Evolutionary conservation across 2,113 vertebrate genomes (phyloP).

Genomic region (Cinclus mexicanus): DNA sequence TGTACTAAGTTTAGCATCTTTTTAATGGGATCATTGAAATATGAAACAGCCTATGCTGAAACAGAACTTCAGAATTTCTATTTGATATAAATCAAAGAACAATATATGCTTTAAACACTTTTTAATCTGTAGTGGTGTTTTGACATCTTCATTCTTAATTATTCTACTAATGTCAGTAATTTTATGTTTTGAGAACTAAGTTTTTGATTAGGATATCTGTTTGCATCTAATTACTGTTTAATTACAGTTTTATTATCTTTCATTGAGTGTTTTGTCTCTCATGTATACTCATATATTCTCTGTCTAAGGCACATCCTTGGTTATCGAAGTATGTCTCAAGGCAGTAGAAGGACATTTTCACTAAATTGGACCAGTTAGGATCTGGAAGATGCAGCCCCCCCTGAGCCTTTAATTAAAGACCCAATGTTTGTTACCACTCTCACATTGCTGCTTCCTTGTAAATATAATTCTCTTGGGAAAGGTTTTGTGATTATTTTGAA

Average conservation of each 20-base stretch:
- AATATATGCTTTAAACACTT: not conserved
- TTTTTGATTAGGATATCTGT: not conserved
- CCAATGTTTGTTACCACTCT: not conserved
- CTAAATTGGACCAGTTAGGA: not conserved
- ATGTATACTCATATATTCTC: not conserved
- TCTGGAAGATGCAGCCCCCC: not conserved
- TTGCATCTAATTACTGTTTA: not conserved
- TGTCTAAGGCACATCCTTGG: not conserved
- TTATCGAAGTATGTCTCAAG: not conserved
- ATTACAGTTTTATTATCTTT: not conserved
- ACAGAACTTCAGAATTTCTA: not conserved
- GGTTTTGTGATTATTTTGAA: not conserved
- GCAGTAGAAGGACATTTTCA: not conserved
- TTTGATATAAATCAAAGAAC: not conserved
- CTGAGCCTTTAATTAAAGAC: not conserved
- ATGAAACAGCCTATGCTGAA: not conserved
- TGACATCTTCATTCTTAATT: not conserved
- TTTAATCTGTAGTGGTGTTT: not conserved
- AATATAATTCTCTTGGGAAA: not conserved
- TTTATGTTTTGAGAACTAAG: not conserved
- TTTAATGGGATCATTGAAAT: not conserved
- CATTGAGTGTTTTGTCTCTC: not conserved
- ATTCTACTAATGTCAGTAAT: not conserved
- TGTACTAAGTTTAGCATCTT: not conserved
- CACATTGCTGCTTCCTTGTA: not conserved